Percentiles rank a stretch among this genome's conserved stretches.
Conservation (phyloP, 2,797 vertebrate genomes). For the Nasua narica region DNA sequence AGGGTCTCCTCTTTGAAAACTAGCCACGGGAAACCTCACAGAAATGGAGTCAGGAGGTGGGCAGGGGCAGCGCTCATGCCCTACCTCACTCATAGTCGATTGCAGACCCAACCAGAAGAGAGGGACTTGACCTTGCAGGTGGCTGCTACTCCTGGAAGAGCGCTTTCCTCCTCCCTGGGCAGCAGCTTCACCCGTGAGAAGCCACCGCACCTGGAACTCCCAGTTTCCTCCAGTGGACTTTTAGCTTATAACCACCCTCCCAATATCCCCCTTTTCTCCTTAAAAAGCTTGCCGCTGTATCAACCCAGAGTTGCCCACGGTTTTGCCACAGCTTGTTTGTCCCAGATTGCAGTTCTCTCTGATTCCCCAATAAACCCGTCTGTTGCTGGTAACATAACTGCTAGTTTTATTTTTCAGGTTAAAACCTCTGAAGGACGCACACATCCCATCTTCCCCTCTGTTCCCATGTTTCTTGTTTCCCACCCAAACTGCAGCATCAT, state of each 20-base stretch:
- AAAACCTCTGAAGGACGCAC: not conserved
- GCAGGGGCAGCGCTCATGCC: not conserved
- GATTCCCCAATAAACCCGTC: not conserved
- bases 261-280: not conserved
- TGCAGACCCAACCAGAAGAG: not conserved
- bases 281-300: not conserved
- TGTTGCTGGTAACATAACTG: not conserved
- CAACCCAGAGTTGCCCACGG: not conserved
- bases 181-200: not conserved
- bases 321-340: not conserved
- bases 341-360: not conserved
- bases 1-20: not conserved
- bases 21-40: not conserved
- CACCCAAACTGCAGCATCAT: not conserved
- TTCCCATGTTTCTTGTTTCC: not conserved
- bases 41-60: not conserved
- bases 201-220: not conserved
- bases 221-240: not conserved
- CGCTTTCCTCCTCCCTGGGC: not conserved
- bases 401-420: not conserved
- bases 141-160: not conserved
- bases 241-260: not conserved
- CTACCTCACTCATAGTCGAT: not conserved
- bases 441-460: not conserved
- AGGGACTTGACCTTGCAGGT: not conserved